Evolutionary conservation across 1,140 invertebrate genomes (phyloP), one percentile per base, ranked within the genome.

Genomic region (Drosophila gunungcola): DNA sequence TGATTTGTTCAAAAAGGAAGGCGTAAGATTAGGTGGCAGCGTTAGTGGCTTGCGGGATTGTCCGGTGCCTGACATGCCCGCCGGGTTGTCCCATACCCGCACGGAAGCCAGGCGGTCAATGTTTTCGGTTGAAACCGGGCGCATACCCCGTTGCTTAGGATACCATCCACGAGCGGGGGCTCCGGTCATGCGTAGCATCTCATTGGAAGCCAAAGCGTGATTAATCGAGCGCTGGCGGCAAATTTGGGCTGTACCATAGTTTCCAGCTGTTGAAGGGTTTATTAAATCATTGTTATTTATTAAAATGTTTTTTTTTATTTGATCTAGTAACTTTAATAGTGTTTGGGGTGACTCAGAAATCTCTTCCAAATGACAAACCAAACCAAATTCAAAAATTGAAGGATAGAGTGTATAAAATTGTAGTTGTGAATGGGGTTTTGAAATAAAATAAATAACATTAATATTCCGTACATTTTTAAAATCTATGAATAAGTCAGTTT

Each of bases 91-190:
- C 93, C 80, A 94, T 75, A 92, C 89, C 53, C 93, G 84, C 55
- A 92, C 80, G 42, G 93, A 93, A 10, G 91, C 76, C 80, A 97
- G 92, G 73, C 96, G 94, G 88, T 97, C 96, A 53, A 97, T 94
- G 89, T 97, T 96, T 91, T 97, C 96, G 52, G 96, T 97, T n/a
- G 96, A 97, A 0, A 95, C 96, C 1, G 96, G 96, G 57, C 96
- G 94, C 91, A 95, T 92, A 57, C 94, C 93, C 53, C 95, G 92
- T 76, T 96, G 95, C 65, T 95, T 95, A 0, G 96, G 96, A 91
- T 97, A 97, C 96, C 96, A 97, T 63, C 96, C 96, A 43, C 96
- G 93, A 29, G 96, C 96, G 1, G 96, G 96, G 1, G 96, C 96
- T 1, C 96, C 96, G 2, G 95, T 94, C 63, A 97, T 92, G 69